These are phyloP conservation scores for Luperina nickerlii DNA, from an alignment of 2,888 invertebrate species.

Conservation along the genomic window DNA sequence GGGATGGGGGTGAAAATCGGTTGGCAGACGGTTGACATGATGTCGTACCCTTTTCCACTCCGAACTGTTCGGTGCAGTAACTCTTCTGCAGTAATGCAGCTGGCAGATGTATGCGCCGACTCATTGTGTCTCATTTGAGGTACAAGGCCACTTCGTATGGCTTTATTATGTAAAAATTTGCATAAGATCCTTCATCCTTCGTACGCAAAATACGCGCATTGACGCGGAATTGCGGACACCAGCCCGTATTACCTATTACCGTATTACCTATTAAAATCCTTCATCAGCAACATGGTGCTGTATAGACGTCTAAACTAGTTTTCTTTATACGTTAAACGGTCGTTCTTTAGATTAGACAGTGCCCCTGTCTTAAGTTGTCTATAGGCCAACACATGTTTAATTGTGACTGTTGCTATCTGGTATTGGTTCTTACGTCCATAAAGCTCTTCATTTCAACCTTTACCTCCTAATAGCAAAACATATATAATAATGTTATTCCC, in stretches of 20 bases:
- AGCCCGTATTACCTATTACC: too few relatives aligned
- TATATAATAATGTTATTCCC: not conserved
- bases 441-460: not conserved
- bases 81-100: constrained; percentile 50
- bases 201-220: too few relatives aligned
- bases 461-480: not conserved
- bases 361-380: not conserved
- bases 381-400: too few relatives aligned
- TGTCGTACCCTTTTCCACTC: constrained; percentile 29
- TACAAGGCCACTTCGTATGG: not conserved
- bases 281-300: not conserved
- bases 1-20: constrained; percentile 11
- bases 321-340: not conserved
- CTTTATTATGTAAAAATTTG: constrained; percentile 15
- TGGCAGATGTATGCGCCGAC: constrained; percentile 38
- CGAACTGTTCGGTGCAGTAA: constrained; percentile 33
- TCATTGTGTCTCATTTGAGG: constrained; percentile 21
- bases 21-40: constrained; percentile 3
- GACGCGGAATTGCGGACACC: too few relatives aligned
- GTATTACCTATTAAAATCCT: too few relatives aligned
- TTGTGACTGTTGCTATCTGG: not conserved
- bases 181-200: not conserved
- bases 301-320: not conserved
- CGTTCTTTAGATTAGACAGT: not conserved
- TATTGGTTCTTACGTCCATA: not conserved